Evolutionary conservation across 1,140 invertebrate species (phyloP), one percentile per base, ranked within the genome.

Genomic region (Ptiloglossa arizonensis): DNA sequence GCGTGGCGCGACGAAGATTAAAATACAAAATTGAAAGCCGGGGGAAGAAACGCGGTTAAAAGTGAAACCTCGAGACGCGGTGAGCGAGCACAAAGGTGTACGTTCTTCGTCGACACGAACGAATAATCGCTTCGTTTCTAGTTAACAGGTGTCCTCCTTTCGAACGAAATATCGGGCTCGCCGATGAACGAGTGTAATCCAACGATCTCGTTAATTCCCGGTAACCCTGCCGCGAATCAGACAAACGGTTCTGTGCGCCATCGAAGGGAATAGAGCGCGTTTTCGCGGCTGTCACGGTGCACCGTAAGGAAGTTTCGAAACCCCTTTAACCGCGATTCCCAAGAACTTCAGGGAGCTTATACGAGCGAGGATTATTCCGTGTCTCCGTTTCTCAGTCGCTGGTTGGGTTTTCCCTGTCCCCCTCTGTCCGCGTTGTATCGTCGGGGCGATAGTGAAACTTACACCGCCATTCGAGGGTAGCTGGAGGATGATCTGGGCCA

Each of bases 401-500:
- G 54, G 15, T 11, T n/a, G n/a, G n/a, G n/a, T n/a, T n/a, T n/a
- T n/a, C 41, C 5, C 57, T 22, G 32, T 27, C 56, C 19, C n/a
- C 64, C 6, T 46, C 46, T 11, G 17, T 52, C 59, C 9, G 29
- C 24, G 54, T 15, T 38, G 19, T 54, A 59, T 74, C 35, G 35
- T 19, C 56, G 56, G 46, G 24, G 27, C 60, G 57, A 80, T 85
- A 78, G 70, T 44, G 70, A 76, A 75, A 80, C 73, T 85, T 79
- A 75, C 63, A 77, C 62, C 66, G 52, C 46, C 75, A 69, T 79
- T 80, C 70, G 9, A 9, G 60, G 38, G 66, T n/a, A n/a, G n/a
- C n/a, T n/a, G n/a, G n/a, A n/a, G 81, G 81, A 86, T 84, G 79
- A 87, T 87, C 73, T 80, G 80, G 74, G 78, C 68, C 79, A 86